Evolutionary conservation across 2,888 invertebrate species (phyloP).

Genomic region (Saturnia pavonia): DNA sequence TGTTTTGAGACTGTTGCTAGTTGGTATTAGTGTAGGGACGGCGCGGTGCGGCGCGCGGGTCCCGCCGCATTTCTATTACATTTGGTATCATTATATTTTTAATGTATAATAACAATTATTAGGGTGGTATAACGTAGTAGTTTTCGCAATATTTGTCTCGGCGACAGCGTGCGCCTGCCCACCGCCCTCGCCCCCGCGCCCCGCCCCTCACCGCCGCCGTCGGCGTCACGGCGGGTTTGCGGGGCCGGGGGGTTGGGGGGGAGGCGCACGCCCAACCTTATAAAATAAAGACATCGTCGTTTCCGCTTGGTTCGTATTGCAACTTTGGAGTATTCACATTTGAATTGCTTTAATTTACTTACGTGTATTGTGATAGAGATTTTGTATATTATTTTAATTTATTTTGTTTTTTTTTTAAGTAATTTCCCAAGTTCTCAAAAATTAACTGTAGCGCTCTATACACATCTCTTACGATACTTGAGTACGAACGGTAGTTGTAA

Average conservation of each 20-base stretch:
- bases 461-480: constrained; percentile 60
- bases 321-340: constrained; percentile 80
- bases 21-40: constrained; percentile 41
- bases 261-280: constrained; percentile 29
- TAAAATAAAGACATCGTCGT: constrained; percentile 45
- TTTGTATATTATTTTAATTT: constrained; percentile 83
- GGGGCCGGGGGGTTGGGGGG: neutral
- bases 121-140: constrained; percentile 75
- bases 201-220: neutral
- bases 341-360: constrained; percentile 81
- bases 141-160: constrained; percentile 61
- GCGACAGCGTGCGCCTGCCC: neutral
- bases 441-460: constrained; percentile 63
- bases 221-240: neutral
- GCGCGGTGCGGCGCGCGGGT: constrained; percentile 53
- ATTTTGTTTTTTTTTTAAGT: constrained; percentile 67
- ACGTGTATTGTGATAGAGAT: constrained; percentile 83
- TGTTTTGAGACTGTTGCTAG: constrained; percentile 49
- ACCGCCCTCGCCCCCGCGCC: neutral
- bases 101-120: constrained; percentile 50
- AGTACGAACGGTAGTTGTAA: constrained; percentile 71
- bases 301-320: constrained; percentile 71
- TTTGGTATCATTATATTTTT: constrained; percentile 57
- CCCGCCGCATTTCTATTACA: constrained; percentile 53
- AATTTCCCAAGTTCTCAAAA: constrained; percentile 77